These are phyloP conservation scores for Tenebrosternarchus preto DNA, from an alignment of 2,113 vertebrate species.

Conservation along the genomic window DNA sequence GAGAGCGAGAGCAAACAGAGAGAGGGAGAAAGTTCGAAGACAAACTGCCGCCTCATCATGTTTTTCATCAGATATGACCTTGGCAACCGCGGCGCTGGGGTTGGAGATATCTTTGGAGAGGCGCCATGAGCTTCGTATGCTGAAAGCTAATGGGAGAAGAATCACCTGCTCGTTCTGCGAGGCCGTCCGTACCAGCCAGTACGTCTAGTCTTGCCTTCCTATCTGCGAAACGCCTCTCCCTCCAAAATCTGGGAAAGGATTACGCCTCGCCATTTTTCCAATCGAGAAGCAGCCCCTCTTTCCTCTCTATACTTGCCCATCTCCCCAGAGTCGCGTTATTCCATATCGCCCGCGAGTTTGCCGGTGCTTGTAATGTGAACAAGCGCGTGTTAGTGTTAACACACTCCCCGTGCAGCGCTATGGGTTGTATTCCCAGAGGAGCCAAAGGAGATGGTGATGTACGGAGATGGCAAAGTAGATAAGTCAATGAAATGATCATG, in stretches of 20 bases:
- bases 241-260: slow-evolving; percentile 61
- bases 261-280: slow-evolving; percentile 54
- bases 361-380: slow-evolving; percentile 56
- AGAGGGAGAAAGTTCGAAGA: slow-evolving; percentile 49
- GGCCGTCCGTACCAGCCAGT: slow-evolving; percentile 65
- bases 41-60: slow-evolving; percentile 75
- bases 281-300: slow-evolving; percentile 51
- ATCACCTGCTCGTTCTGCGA: slow-evolving; percentile 60
- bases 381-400: slow-evolving; percentile 13
- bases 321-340: slow-evolving; percentile 35
- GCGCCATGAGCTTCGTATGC: slow-evolving; percentile 68
- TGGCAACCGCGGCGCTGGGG: slow-evolving; percentile 64
- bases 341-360: slow-evolving; percentile 41
- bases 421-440: not conserved
- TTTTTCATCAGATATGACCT: slow-evolving; percentile 76
- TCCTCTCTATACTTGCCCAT: slow-evolving; percentile 48
- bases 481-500: not conserved
- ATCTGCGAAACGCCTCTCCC: slow-evolving; percentile 61
- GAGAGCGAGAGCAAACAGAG: slow-evolving; percentile 6
- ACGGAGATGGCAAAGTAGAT: not conserved
- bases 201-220: slow-evolving; percentile 40
- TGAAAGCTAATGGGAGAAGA: slow-evolving; percentile 72
- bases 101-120: slow-evolving; percentile 69
- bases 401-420: not conserved
- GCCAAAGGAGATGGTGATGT: not conserved